Base-by-base conservation (phyloP, 2,888 invertebrate species). In the Chymomyza fuscimana region DNA sequence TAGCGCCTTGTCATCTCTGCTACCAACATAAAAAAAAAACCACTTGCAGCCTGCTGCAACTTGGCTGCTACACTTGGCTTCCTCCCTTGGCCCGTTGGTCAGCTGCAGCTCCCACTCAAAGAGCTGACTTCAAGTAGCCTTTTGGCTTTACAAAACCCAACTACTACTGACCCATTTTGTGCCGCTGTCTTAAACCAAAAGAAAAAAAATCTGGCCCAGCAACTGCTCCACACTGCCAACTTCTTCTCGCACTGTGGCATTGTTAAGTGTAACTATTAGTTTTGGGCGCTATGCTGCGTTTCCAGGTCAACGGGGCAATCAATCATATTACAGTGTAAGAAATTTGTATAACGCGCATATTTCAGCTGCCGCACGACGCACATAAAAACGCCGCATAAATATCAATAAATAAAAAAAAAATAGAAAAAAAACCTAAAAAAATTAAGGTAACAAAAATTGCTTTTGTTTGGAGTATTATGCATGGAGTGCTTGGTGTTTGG, bases 221-320 rank as follows among this genome's bases (percentile, higher is more conserved):
- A n/a, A 54, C 15, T 61, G 46, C 12, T 62, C 51, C 25, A 50
- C 71, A 80, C 87, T 87, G 89, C 32, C 12, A 4, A 58, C 32
- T 32, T 10, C 15, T 19, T 25, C 22, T 58, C 16, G 12, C 58
- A 25, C 25, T 58, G 58, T 19, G 19, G 56, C 19, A 58, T 25
- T 54, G 52, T 89, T 87, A 81, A 78, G 89, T 87, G 85, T 89
- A 88, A 88, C 85, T 89, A 89, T 86, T 86, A 89, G 89, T 82
- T 81, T 58, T 22, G 73, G 69, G 66, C 77, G 60, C 78, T 79
- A 74, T 70, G 79, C 72, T 75, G 71, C 82, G 78, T 89, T 90
- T 89, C 71, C 82, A 88, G 89, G 90, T 90, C 89, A 89, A 80
- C 87, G 79, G 77, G 81, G 82, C 88, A 89, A 89, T 89, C 89